These are phyloP conservation scores for Columba guinea DNA, from an alignment of 2,797 vertebrate genomes.

Conservation along the genomic window DNA sequence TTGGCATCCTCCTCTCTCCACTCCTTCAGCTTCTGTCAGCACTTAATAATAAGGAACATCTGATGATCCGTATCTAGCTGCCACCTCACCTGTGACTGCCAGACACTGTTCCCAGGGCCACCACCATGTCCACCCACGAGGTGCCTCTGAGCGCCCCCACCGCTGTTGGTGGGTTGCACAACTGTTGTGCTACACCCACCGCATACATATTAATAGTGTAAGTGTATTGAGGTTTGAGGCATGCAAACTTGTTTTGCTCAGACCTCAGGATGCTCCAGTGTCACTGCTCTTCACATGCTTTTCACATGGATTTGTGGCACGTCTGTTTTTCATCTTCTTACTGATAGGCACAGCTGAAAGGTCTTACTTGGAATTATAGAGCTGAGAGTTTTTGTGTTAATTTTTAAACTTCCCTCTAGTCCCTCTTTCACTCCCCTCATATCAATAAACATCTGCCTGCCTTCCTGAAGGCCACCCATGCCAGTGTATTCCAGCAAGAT, in stretches of 20 bases:
- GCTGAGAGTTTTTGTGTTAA: slow-evolving; percentile 53
- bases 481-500: slow-evolving; percentile 67
- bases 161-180: fast-evolving
- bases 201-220: neutral
- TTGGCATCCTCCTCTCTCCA: neutral
- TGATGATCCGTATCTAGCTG: neutral
- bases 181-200: neutral
- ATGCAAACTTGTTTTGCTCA: neutral
- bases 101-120: neutral
- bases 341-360: slow-evolving; percentile 35
- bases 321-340: slow-evolving; percentile 10
- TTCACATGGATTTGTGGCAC: neutral
- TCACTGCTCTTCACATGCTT: neutral
- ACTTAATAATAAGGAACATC: neutral
- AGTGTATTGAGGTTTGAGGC: neutral
- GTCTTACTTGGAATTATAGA: slow-evolving; percentile 29
- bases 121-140: neutral
- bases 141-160: neutral
- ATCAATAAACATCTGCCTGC: slow-evolving; percentile 32
- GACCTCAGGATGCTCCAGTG: neutral
- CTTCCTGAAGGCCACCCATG: slow-evolving; percentile 39
- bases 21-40: neutral
- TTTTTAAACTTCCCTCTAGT: slow-evolving; percentile 59
- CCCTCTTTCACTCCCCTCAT: neutral
- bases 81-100: neutral